Evolutionary conservation across 1,140 invertebrate species (phyloP).

Genomic region (Tachypleus tridentatus): DNA sequence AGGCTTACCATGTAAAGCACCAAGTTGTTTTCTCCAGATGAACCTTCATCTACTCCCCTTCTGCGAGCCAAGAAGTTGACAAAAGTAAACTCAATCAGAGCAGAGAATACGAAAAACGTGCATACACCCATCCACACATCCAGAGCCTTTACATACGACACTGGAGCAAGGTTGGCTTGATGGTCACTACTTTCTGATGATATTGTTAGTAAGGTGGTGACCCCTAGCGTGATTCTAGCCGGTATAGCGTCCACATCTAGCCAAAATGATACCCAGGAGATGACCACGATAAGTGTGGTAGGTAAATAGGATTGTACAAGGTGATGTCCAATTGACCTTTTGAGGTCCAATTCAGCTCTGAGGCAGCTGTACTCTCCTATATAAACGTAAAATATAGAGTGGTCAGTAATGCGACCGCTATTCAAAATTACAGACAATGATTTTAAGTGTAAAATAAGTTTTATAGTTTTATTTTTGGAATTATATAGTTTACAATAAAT

Average conservation of each 20-base stretch:
- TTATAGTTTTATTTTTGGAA: too few relatives aligned
- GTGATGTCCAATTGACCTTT: constrained; percentile 47
- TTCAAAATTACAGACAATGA: too few relatives aligned
- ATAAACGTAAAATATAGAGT: too few relatives aligned
- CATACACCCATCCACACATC: constrained; percentile 43
- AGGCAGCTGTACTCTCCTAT: constrained; percentile 50
- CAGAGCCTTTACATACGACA: constrained; percentile 43
- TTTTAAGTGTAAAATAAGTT: too few relatives aligned
- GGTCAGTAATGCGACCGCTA: too few relatives aligned
- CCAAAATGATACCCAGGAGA: constrained; percentile 54
- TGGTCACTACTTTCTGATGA: constrained; percentile 37
- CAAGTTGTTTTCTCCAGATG: too few relatives aligned
- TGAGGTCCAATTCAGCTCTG: constrained; percentile 43
- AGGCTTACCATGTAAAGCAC: too few relatives aligned
- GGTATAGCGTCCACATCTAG: constrained; percentile 51
- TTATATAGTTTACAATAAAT: too few relatives aligned
- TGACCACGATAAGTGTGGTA: constrained; percentile 51
- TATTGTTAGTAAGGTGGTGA: constrained; percentile 47
- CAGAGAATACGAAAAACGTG: constrained; percentile 38
- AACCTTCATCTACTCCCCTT: too few relatives aligned
- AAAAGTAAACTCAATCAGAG: constrained; percentile 36
- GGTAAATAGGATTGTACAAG: constrained; percentile 52
- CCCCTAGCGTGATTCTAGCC: constrained; percentile 46
- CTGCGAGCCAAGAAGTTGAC: constrained; percentile 31
- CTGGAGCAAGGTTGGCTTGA: constrained; percentile 28